These are phyloP conservation scores for Solenodon paradoxus DNA, from an alignment of 2,113 vertebrate species.

Conservation along the genomic window DNA sequence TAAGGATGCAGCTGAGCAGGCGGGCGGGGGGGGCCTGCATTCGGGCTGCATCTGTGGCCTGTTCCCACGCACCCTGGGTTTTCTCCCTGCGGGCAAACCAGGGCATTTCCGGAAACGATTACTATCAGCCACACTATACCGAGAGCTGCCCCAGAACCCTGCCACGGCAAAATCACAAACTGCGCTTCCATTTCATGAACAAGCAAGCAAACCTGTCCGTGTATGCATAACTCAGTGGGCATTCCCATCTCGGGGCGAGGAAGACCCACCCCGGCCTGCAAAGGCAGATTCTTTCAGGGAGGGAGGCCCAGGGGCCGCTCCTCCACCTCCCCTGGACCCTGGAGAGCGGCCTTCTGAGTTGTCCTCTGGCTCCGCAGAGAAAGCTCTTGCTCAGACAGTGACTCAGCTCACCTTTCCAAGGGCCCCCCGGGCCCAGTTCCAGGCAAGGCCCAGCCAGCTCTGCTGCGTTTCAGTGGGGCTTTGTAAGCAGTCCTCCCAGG, in stretches of 20 bases:
- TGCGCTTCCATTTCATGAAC: constrained; percentile 69
- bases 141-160: constrained; percentile 60
- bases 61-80: constrained; percentile 65
- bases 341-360: neutral
- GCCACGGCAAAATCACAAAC: constrained; percentile 43
- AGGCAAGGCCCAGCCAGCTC: neutral
- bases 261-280: neutral
- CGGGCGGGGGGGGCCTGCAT: constrained; percentile 61
- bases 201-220: constrained; percentile 72
- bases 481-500: neutral
- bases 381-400: constrained; percentile 20
- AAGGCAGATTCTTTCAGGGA: neutral
- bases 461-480: neutral
- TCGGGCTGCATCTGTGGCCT: constrained; percentile 8
- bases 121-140: constrained; percentile 64
- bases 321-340: neutral
- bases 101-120: constrained; percentile 79
- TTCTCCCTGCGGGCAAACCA: constrained; percentile 58
- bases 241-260: constrained; percentile 58
- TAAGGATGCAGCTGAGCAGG: neutral
- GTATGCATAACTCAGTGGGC: neutral
- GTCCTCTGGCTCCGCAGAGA: neutral
- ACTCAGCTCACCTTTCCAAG: neutral
- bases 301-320: neutral
- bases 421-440: neutral